Percentiles rank a stretch among this genome's conserved stretches.
These are phyloP conservation scores for Lottia gigantea DNA, from an alignment of 2,888 invertebrate species.

Conservation along the genomic window DNA sequence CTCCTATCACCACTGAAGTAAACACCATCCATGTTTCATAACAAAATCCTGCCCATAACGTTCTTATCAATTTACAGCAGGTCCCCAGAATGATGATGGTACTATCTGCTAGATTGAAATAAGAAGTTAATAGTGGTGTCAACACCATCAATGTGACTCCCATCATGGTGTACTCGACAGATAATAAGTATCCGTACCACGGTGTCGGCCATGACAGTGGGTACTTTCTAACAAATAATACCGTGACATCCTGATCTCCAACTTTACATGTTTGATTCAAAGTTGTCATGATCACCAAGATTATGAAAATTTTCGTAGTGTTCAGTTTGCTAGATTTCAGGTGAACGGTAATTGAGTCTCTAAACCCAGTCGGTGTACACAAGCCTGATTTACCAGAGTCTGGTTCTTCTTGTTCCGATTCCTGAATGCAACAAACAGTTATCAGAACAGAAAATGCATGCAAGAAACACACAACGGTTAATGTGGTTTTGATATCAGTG, in stretches of 20 bases:
- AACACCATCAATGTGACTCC: conserved; percentile 57
- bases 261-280: conserved; percentile 60
- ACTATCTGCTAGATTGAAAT: conserved; percentile 49
- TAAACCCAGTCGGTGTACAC: conserved; percentile 41
- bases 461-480: conserved; percentile 52
- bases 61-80: conserved; percentile 53
- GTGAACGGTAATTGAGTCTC: conserved; percentile 53
- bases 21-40: conserved; percentile 56
- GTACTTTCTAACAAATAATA: conserved; percentile 56
- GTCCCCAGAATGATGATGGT: conserved; percentile 55
- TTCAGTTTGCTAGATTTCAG: conserved; percentile 43
- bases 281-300: conserved; percentile 53
- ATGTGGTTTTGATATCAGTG: conserved; percentile 46
- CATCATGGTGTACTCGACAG: conserved; percentile 62
- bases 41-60: conserved; percentile 47
- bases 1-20: conserved; percentile 50
- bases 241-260: conserved; percentile 61
- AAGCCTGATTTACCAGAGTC: conserved; percentile 29
- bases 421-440: conserved; percentile 45
- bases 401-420: conserved; percentile 37
- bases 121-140: conserved; percentile 56
- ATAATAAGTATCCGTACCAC: conserved; percentile 63
- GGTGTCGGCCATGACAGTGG: conserved; percentile 62
- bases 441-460: conserved; percentile 50
- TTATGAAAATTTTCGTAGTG: conserved; percentile 46